Evolutionary conservation across 2,113 vertebrate species (phyloP).

Genomic region (Narcine bancroftii): DNA sequence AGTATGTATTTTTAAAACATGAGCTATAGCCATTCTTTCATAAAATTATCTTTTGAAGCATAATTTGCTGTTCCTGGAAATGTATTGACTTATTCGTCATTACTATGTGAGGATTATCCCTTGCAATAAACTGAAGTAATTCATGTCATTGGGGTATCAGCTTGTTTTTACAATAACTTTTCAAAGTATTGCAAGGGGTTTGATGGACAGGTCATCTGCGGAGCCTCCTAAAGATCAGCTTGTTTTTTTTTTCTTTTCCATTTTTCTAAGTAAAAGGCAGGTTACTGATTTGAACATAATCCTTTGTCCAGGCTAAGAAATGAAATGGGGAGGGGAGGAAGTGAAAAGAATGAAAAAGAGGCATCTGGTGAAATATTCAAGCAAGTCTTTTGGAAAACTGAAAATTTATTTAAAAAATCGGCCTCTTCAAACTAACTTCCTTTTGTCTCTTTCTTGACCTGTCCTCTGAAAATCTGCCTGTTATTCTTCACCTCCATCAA

Average conservation of each 20-base stretch:
- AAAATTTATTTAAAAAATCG: neutral
- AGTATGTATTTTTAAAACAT: neutral
- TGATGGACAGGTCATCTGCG: too few relatives aligned
- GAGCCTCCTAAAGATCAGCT: neutral
- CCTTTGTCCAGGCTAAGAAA: neutral
- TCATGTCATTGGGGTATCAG: neutral
- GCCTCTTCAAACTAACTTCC: neutral
- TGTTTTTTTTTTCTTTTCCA: neutral
- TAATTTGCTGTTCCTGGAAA: neutral
- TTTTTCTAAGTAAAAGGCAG: neutral
- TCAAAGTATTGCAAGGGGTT: neutral
- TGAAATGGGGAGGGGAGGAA: neutral
- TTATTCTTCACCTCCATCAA: neutral
- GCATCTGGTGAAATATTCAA: neutral
- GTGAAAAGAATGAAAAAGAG: neutral
- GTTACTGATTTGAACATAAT: neutral
- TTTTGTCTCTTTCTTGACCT: neutral
- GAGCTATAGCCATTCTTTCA: neutral
- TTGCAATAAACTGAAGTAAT: conserved; percentile 4
- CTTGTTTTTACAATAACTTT: neutral
- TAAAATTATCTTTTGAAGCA: neutral
- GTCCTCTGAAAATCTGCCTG: neutral
- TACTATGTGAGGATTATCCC: neutral
- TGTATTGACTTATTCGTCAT: neutral
- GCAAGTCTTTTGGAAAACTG: neutral